Evolutionary conservation across 2,888 invertebrate species (phyloP).

Genomic region (Parnassius orleans): DNA sequence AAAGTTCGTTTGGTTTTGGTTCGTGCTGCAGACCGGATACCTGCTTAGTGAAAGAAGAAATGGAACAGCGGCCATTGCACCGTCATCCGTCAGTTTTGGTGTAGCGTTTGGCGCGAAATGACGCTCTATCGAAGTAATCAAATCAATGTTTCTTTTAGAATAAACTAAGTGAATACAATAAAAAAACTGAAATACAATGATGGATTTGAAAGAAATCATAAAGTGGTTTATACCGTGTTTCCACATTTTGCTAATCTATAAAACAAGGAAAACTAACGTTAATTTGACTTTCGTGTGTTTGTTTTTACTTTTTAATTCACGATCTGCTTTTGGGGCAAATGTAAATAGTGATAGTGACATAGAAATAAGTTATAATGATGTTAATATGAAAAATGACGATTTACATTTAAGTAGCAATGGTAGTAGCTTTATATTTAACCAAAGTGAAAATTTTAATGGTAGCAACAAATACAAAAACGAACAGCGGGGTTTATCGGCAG

Average conservation of each 20-base stretch:
- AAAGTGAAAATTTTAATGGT: conserved; percentile 38
- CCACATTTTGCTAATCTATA: conserved; percentile 54
- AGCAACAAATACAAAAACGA: background rate
- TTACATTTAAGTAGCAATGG: conserved; percentile 36
- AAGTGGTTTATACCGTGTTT: conserved; percentile 76
- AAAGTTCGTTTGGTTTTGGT: conserved; percentile 32
- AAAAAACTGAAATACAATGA: conserved; percentile 40
- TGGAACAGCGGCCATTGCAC: conserved; percentile 40
- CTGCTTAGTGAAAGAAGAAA: conserved; percentile 65
- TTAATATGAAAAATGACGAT: conserved; percentile 41
- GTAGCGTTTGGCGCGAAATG: conserved; percentile 50
- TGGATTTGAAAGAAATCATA: conserved; percentile 75
- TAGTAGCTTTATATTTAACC: conserved; percentile 36
- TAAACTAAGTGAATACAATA: conserved; percentile 30
- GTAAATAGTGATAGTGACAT: conserved; percentile 42
- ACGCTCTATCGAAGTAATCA: conserved; percentile 37
- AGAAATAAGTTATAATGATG: conserved; percentile 37
- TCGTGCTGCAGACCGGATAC: conserved; percentile 5
- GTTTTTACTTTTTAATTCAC: conserved; percentile 59
- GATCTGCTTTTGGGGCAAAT: conserved; percentile 46
- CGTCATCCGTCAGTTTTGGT: conserved; percentile 44
- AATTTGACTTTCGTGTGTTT: conserved; percentile 50
- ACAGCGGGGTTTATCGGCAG: background rate
- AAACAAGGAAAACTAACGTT: conserved; percentile 42
- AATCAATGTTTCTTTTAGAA: conserved; percentile 22